Conservation (phyloP, 2,888 invertebrate genomes). For the Geophilus truncorum region DNA sequence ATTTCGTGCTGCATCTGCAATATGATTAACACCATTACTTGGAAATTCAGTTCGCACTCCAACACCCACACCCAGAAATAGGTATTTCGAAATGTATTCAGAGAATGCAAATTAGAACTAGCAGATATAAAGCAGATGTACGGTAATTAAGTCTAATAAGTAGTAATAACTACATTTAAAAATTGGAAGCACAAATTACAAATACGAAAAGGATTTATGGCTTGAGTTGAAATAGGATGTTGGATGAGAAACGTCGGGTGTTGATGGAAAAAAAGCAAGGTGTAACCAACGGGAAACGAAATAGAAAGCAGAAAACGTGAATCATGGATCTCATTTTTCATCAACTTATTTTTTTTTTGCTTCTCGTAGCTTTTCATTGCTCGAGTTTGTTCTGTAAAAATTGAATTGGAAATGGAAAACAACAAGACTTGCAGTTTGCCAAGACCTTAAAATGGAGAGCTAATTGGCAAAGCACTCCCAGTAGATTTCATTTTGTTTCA, state of each 20-base stretch:
- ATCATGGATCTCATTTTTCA: neutral
- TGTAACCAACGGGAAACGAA: neutral
- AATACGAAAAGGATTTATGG: too few species aligned
- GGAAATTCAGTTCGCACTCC: neutral
- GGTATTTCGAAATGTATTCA: neutral
- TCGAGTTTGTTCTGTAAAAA: neutral
- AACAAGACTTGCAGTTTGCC: neutral
- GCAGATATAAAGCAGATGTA: neutral
- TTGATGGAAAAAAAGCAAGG: conserved; percentile 1
- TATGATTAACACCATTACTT: conserved; percentile 1
- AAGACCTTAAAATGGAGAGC: conserved; percentile 1
- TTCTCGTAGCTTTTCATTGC: neutral
- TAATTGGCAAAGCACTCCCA: conserved; percentile 24
- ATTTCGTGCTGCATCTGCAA: conserved; percentile 21
- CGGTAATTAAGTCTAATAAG: too few species aligned
- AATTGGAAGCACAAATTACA: too few species aligned
- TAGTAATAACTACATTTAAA: too few species aligned
- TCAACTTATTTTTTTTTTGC: neutral
- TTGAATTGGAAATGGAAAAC: neutral
- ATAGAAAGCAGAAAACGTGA: neutral
- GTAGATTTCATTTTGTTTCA: conserved; percentile 7
- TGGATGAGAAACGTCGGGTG: neutral
- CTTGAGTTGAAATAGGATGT: too few species aligned
- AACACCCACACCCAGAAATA: neutral
- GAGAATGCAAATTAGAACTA: neutral